Evolutionary conservation across 2,888 invertebrate genomes (phyloP).

Genomic region (Andrena haemorrhoa): DNA sequence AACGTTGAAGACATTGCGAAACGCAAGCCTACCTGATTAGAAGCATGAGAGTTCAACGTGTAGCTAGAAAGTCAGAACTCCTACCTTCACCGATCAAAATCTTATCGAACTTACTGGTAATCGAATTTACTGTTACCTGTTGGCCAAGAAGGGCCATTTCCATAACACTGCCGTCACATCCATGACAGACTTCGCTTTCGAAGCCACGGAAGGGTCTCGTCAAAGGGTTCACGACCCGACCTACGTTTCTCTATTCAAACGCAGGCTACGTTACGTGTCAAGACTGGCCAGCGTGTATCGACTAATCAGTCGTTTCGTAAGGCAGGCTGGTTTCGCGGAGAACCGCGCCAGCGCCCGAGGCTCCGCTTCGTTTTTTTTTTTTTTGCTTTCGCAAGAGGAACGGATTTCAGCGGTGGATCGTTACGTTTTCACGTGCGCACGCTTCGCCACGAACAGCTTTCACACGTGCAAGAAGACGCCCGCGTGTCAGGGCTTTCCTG

Average conservation of each 20-base stretch:
- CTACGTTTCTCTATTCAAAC: background rate
- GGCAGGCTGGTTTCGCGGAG: conserved; percentile 18
- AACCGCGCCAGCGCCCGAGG: conserved; percentile 5
- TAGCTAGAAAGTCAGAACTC: no score
- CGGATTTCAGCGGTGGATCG: conserved; percentile 24
- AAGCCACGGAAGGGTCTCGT: background rate
- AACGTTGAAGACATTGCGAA: no score
- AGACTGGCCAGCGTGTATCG: conserved; percentile 25
- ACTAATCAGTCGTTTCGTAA: conserved; percentile 49
- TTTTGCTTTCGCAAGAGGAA: conserved; percentile 3
- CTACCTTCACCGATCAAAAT: no score
- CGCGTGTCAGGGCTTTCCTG: background rate
- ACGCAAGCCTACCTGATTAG: no score
- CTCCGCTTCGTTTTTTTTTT: background rate
- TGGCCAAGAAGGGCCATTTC: no score
- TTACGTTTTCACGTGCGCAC: conserved; percentile 41
- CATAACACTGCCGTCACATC: no score
- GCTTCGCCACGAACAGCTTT: conserved; percentile 36
- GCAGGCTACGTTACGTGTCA: conserved; percentile 39
- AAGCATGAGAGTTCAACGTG: no score
- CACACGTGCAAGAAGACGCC: background rate
- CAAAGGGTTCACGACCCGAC: background rate
- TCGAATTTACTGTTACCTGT: no score
- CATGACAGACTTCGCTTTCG: background rate
- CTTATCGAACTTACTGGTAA: no score